These are phyloP conservation scores for Dione juno DNA, from an alignment of 2,888 invertebrate species.

Conservation along the genomic window DNA sequence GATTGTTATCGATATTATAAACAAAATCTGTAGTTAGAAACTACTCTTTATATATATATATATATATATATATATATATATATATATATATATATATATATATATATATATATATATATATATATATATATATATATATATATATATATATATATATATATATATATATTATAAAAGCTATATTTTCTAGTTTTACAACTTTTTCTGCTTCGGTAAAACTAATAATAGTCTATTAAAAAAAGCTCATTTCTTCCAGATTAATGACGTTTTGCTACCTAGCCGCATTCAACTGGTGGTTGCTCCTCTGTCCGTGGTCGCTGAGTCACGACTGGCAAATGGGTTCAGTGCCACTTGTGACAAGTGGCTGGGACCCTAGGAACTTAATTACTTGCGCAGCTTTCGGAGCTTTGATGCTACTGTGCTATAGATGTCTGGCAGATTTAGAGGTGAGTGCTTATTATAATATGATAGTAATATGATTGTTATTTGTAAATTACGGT, in stretches of 20 bases:
- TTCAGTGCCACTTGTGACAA: constrained; percentile 90
- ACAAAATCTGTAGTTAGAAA: too few species aligned
- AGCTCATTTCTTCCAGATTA: constrained; percentile 77
- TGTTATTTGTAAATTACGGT: too few species aligned
- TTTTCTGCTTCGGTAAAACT: background rate
- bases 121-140: too few species aligned
- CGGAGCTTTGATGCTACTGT: constrained; percentile 84
- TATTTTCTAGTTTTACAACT: background rate
- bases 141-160: too few species aligned
- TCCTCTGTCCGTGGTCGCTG: constrained; percentile 89
- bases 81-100: too few species aligned
- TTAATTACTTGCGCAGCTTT: constrained; percentile 88
- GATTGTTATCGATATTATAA: too few species aligned
- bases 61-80: too few species aligned
- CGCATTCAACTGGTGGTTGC: constrained; percentile 92
- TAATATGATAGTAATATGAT: too few species aligned
- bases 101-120: too few species aligned
- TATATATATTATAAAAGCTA: background rate
- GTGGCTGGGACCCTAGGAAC: constrained; percentile 87
- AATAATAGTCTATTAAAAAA: background rate
- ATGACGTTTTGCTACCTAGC: constrained; percentile 92
- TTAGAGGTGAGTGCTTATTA: constrained; percentile 85
- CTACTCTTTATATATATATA: too few species aligned
- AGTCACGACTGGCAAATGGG: constrained; percentile 97
- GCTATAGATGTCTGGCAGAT: constrained; percentile 86